Conservation (phyloP, 1,140 invertebrate genomes). For the Drosophila eugracilis region DNA sequence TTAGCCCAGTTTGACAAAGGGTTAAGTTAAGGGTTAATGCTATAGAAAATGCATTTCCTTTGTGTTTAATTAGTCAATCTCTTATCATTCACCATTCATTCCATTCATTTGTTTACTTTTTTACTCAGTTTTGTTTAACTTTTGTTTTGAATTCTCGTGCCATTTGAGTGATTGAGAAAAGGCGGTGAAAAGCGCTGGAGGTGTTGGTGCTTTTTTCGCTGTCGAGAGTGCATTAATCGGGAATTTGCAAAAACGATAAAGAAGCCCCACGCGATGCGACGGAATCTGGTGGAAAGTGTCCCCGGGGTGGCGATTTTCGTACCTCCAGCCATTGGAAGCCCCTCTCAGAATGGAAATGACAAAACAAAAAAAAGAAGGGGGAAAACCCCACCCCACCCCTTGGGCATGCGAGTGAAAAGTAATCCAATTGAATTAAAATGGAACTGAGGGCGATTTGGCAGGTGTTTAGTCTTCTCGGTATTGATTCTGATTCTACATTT, state of each 20-base stretch:
- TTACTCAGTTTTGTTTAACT: neutral
- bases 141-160: constrained; percentile 15
- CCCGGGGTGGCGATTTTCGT: constrained; percentile 15
- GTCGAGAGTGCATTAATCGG: constrained; percentile 60
- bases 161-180: constrained; percentile 8
- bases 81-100: constrained; percentile 1
- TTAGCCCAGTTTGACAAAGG: too few relatives aligned
- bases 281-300: constrained; percentile 27
- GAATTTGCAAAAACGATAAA: constrained; percentile 48
- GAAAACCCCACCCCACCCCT: neutral
- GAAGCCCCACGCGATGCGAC: constrained; percentile 53
- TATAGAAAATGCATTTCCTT: neutral
- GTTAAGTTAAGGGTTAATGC: neutral
- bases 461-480: constrained; percentile 40
- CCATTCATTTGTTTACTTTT: constrained; percentile 9
- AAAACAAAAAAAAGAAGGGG: too few relatives aligned
- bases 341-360: too few relatives aligned
- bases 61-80: constrained; percentile 2
- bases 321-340: constrained; percentile 21
- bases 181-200: neutral
- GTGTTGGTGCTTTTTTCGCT: constrained; percentile 1
- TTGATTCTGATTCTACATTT: constrained; percentile 59
- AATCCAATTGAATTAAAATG: constrained; percentile 80
- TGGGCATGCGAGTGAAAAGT: constrained; percentile 42
- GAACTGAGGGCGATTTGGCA: constrained; percentile 55